A percentile compares a stretch with the other conserved stretches of the same genome.
Evolutionary conservation across 2,113 vertebrate species (phyloP).

Genomic region (Falcunculus frontatus): DNA sequence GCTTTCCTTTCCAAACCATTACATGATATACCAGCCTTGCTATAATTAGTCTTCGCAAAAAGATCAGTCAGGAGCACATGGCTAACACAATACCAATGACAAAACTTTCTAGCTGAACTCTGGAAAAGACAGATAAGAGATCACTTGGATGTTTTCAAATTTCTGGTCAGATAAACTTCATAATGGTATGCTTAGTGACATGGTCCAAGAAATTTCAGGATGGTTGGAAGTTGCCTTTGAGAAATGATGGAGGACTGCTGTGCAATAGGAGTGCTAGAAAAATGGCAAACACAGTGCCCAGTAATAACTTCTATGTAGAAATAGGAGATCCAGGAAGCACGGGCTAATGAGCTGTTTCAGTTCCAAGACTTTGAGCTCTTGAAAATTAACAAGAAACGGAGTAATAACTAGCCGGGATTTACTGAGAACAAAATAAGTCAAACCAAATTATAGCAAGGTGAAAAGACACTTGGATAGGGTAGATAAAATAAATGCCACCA

Average conservation of each 20-base stretch:
- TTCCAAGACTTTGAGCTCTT: background rate
- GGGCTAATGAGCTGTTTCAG: background rate
- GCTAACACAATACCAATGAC: background rate
- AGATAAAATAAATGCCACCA: background rate
- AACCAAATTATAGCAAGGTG: background rate
- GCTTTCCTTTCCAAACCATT: background rate
- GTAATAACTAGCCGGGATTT: background rate
- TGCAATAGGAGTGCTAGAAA: background rate
- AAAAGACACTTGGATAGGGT: background rate
- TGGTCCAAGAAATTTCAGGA: background rate
- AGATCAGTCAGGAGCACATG: background rate
- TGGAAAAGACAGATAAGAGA: background rate
- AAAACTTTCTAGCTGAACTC: background rate
- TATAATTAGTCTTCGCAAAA: background rate
- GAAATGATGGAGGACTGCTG: background rate
- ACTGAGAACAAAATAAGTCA: background rate
- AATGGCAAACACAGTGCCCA: fast-evolving
- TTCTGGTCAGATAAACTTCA: background rate
- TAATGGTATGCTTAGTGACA: background rate
- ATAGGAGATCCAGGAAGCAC: background rate
- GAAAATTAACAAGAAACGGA: background rate
- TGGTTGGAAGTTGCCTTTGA: background rate
- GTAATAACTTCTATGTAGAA: background rate
- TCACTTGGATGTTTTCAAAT: background rate
- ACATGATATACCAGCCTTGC: background rate